These are phyloP conservation scores for Amblyopsis hoosieri DNA, from an alignment of 2,797 vertebrate species.

Conservation along the genomic window DNA sequence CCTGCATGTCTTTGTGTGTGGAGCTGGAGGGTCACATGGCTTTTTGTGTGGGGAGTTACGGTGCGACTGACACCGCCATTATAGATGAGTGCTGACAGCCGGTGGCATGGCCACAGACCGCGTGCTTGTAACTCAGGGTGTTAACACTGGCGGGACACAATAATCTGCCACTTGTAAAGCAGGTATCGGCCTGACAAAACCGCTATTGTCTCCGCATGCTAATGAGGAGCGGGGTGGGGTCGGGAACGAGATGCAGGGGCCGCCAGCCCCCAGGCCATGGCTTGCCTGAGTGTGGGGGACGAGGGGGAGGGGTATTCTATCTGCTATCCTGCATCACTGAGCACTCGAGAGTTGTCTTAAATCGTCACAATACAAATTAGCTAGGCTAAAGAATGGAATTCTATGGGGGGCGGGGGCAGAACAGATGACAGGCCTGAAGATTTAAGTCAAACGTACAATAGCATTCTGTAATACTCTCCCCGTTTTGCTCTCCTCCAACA, in stretches of 20 bases:
- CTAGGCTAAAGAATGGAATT: constrained; percentile 64
- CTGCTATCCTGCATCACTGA: constrained; percentile 83
- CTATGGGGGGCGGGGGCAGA: constrained; percentile 50
- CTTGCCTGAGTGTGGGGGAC: constrained; percentile 44
- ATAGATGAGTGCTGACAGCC: constrained; percentile 84
- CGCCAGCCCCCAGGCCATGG: constrained; percentile 75
- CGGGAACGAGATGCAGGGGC: constrained; percentile 77
- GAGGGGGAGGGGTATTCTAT: constrained; percentile 62
- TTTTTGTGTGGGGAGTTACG: constrained; percentile 76
- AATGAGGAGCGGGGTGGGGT: constrained; percentile 82
- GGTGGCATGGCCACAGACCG: constrained; percentile 82
- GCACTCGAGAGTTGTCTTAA: constrained; percentile 87
- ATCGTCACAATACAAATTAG: constrained; percentile 93
- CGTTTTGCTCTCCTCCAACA: constrained; percentile 56
- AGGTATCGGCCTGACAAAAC: constrained; percentile 87
- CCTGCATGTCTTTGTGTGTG: constrained; percentile 73
- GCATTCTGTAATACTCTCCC: constrained; percentile 68
- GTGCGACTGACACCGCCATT: constrained; percentile 79
- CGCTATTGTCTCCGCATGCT: constrained; percentile 85
- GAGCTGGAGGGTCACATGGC: constrained; percentile 73
- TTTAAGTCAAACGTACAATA: constrained; percentile 89
- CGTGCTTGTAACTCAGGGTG: constrained; percentile 83
- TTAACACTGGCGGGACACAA: constrained; percentile 85
- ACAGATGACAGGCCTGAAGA: constrained; percentile 87
- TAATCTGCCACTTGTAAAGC: constrained; percentile 92